Conservation (phyloP, 2,797 vertebrate genomes). For the Enteromius radiatus region DNA sequence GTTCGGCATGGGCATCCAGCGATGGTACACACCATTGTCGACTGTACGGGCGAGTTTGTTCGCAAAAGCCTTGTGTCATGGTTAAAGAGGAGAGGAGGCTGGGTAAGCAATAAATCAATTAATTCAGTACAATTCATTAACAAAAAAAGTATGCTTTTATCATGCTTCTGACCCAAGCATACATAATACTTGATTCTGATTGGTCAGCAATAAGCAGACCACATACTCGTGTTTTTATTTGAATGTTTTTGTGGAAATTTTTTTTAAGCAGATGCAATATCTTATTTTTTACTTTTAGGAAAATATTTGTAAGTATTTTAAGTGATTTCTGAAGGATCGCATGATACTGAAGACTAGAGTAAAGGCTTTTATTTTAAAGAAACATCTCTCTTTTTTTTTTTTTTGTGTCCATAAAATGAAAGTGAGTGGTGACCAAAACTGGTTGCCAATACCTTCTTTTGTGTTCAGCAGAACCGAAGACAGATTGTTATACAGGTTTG, state of each 20-base stretch:
- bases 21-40: slow-evolving; percentile 92
- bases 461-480: background rate
- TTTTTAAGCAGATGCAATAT: background rate
- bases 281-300: background rate
- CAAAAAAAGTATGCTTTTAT: background rate
- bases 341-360: background rate
- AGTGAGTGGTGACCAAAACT: background rate
- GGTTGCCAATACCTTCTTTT: too few species aligned
- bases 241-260: background rate
- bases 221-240: background rate
- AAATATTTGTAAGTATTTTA: too few species aligned
- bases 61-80: slow-evolving; percentile 89
- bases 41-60: slow-evolving; percentile 96
- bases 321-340: background rate
- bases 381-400: background rate
- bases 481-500: background rate
- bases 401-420: background rate
- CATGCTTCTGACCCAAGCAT: background rate
- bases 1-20: slow-evolving; percentile 91
- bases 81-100: slow-evolving; percentile 92
- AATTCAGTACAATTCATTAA: background rate
- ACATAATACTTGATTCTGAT: background rate
- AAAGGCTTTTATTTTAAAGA: background rate
- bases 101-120: slow-evolving; percentile 81
- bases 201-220: background rate